Conservation (phyloP, 2,888 invertebrate genomes). For the Sinodicranocentrus sp. region DNA sequence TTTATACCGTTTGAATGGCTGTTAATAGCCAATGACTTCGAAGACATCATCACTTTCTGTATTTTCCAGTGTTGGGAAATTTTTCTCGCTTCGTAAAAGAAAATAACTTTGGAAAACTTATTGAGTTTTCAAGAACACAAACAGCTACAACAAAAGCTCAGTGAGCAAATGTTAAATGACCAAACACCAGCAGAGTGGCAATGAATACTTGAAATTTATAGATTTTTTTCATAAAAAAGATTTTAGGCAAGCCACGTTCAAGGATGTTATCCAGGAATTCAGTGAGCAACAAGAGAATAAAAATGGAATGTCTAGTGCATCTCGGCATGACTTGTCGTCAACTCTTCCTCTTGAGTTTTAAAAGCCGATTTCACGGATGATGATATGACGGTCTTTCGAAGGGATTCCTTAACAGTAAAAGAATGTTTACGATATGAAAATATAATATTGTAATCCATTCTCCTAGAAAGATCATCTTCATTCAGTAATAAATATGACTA, state of each 20-base stretch:
- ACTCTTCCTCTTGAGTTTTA: slow-evolving; percentile 36
- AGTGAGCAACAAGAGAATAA: slow-evolving; percentile 9
- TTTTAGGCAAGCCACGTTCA: slow-evolving; percentile 24
- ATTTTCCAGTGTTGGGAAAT: not conserved
- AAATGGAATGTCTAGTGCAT: slow-evolving; percentile 33
- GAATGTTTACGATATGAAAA: too few species aligned
- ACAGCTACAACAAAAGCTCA: slow-evolving; percentile 32
- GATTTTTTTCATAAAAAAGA: slow-evolving; percentile 57
- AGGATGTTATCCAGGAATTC: not conserved
- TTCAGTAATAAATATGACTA: too few species aligned
- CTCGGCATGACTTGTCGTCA: slow-evolving; percentile 64
- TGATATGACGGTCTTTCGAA: slow-evolving; percentile 67
- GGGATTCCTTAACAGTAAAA: not conserved
- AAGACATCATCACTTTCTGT: not conserved
- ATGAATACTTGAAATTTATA: slow-evolving; percentile 58
- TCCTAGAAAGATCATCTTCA: too few species aligned
- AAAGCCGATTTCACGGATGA: slow-evolving; percentile 76
- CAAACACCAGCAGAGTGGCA: slow-evolving; percentile 41
- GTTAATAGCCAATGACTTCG: not conserved
- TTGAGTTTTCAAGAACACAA: slow-evolving; percentile 8
- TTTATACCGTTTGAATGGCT: not conserved
- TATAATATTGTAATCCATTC: not conserved
- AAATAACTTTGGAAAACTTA: not conserved
- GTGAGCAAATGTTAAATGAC: not conserved
- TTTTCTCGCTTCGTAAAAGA: not conserved